Percentiles rank a stretch among this genome's conserved stretches.
These are phyloP conservation scores for Myopa tessellatipennis DNA, from an alignment of 2,888 invertebrate genomes.

Conservation along the genomic window DNA sequence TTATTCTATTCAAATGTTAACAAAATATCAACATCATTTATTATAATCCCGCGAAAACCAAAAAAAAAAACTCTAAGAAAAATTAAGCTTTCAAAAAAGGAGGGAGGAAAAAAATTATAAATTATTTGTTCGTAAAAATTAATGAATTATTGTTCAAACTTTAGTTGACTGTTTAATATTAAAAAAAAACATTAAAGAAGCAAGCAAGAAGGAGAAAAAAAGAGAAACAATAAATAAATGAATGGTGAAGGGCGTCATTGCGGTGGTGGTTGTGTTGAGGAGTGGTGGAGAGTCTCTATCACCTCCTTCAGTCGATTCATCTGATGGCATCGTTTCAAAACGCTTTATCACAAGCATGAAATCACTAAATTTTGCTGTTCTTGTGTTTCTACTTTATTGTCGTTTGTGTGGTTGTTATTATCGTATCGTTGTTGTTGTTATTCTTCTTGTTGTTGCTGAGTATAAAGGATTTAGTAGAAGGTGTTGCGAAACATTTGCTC, in stretches of 20 bases:
- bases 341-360: not conserved
- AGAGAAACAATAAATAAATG: constrained; percentile 36
- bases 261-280: too few species aligned
- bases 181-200: too few species aligned
- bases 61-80: too few species aligned
- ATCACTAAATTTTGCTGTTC: not conserved
- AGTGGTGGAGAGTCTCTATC: not conserved
- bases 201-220: not conserved
- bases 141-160: too few species aligned
- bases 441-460: too few species aligned
- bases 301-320: not conserved
- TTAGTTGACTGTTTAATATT: too few species aligned
- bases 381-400: not conserved
- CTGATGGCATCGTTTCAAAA: not conserved
- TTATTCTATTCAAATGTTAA: too few species aligned
- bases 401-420: not conserved
- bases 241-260: not conserved
- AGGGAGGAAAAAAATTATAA: not conserved
- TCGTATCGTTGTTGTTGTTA: not conserved
- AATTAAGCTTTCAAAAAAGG: not conserved
- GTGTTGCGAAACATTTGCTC: constrained; percentile 16
- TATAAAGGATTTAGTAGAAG: not conserved
- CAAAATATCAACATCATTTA: not conserved
- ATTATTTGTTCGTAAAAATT: too few species aligned
- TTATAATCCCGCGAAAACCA: not conserved